Conservation (phyloP, 2,797 vertebrate genomes). For the Xenopus petersii region DNA sequence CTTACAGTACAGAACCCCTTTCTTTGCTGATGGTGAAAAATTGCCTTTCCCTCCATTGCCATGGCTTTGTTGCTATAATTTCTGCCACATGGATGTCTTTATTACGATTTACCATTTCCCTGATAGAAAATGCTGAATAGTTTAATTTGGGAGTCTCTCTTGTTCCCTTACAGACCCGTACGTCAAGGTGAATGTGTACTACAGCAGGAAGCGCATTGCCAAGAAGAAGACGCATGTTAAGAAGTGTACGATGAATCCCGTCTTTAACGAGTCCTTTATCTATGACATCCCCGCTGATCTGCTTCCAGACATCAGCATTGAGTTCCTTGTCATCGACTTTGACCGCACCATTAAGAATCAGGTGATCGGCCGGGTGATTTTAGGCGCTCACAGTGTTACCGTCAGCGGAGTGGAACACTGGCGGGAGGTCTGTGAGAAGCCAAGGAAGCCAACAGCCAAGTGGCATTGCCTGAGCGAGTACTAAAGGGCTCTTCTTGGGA, state of each 20-base stretch:
- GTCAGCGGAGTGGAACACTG: slow-evolving; percentile 80
- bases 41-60: too few species aligned
- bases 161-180: slow-evolving; percentile 79
- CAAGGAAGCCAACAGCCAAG: slow-evolving; percentile 83
- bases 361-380: slow-evolving; percentile 83
- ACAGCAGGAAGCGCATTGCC: slow-evolving; percentile 88
- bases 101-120: too few species aligned
- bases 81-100: too few species aligned
- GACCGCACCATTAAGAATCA: slow-evolving; percentile 95
- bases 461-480: slow-evolving; percentile 93
- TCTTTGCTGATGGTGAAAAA: too few species aligned
- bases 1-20: too few species aligned
- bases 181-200: slow-evolving; percentile 95
- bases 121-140: slow-evolving; percentile 29
- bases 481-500: slow-evolving; percentile 54
- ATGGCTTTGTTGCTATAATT: too few species aligned
- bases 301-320: slow-evolving; percentile 86
- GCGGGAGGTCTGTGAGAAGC: slow-evolving; percentile 84
- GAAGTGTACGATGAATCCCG: slow-evolving; percentile 91
- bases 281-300: slow-evolving; percentile 89
- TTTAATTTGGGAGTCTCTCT: slow-evolving; percentile 55
- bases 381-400: slow-evolving; percentile 81
- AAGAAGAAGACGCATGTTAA: slow-evolving; percentile 98
- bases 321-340: slow-evolving; percentile 93
- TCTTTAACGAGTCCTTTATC: slow-evolving; percentile 97